Evolutionary conservation across 2,888 invertebrate species (phyloP), one percentile per base, ranked within the genome.

Genomic region (Drosophila niveifrons): DNA sequence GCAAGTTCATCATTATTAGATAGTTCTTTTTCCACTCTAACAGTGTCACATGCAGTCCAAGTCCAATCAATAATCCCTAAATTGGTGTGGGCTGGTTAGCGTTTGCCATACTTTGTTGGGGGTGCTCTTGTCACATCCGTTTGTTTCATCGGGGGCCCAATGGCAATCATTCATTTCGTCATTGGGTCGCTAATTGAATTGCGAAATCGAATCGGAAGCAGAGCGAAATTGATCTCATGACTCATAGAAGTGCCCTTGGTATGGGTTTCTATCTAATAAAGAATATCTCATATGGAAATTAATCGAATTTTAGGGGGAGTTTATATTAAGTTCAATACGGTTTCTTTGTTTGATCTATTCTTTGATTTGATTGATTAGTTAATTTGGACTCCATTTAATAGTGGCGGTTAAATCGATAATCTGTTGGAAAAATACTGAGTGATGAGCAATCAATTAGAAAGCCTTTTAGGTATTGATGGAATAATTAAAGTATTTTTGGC

Each of bases 91-190:
- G 23, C 34, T 11, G 7, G 39, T 50, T 17, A 13, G 36, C n/a
- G 6, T 23, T 44, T 44, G n/a, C 36, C 36, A n/a, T 36, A 34
- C 57, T 57, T 55, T 13, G 29, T 31, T 39, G 39, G 63, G 64
- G 55, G 31, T 43, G 52, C 15, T 57, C 15, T 47, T 63, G 69
- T 62, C 78, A 63, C 62, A 58, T 69, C 13, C 67, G 56, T 39
- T 55, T 55, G 43, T 63, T 66, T 17, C 59, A 63, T 58, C n/a
- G 34, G 57, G 56, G 23, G 23, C 23, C 23, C 23, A 23, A 23
- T 23, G 23, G 46, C 72, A 75, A 80, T 85, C 75, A 82, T 80
- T 85, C 78, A 88, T 73, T 82, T 88, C 80, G 78, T 78, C 88
- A 86, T 72, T 63, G 66, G 28, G 18, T 29, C 53, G 66, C 78